phyloP scores from a whole-genome alignment of 2,113 vertebrate genomes.

The Scomber colias region DNA sequence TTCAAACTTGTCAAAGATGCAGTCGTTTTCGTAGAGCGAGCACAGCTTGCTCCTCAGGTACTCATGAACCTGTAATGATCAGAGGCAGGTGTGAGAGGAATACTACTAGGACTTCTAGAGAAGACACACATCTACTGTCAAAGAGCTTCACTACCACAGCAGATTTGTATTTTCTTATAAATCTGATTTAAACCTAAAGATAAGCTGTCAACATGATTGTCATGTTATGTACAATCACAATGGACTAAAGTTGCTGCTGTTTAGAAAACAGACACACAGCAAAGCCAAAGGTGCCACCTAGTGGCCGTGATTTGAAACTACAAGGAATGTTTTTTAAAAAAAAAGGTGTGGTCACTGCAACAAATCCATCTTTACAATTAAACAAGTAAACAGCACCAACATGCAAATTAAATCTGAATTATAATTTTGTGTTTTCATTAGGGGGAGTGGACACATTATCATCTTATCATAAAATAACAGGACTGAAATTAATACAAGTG shows the following conservation, averaged over 20 bases:
- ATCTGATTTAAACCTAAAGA: neutral
- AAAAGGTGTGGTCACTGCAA: conserved; percentile 26
- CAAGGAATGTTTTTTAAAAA: neutral
- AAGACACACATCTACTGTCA: neutral
- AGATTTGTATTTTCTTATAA: too few species aligned
- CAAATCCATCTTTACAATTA: neutral
- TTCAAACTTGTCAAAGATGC: conserved; percentile 89
- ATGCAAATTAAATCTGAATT: too few species aligned
- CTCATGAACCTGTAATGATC: conserved; percentile 81
- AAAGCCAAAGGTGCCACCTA: conserved; percentile 26
- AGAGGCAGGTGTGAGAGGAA: neutral
- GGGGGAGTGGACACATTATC: neutral
- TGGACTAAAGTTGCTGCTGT: neutral
- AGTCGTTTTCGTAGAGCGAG: conserved; percentile 87
- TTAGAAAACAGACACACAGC: neutral
- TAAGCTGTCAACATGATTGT: neutral
- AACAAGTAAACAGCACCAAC: too few species aligned
- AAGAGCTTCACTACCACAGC: neutral
- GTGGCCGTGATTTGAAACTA: conserved; percentile 41
- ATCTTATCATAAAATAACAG: neutral
- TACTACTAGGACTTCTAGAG: too few species aligned
- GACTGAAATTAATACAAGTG: neutral
- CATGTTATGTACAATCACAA: neutral
- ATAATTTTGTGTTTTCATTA: neutral
- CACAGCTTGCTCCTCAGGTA: conserved; percentile 88